A percentile compares a stretch with the other conserved stretches of the same genome.
Evolutionary conservation across 2,888 invertebrate species (phyloP).

Genomic region (Strigamia maritima): DNA sequence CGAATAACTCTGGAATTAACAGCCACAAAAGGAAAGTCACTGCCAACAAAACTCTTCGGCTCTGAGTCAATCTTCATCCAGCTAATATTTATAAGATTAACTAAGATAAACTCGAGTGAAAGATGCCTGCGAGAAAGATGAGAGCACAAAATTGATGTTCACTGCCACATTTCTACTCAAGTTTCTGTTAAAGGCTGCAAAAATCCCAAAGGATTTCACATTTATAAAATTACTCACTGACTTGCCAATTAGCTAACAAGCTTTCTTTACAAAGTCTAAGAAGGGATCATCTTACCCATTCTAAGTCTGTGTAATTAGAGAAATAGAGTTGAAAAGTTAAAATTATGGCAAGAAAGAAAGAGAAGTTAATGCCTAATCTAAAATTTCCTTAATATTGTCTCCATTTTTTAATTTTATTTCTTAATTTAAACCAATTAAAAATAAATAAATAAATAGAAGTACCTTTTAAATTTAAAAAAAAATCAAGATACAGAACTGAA

Average conservation of each 20-base stretch:
- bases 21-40: slow-evolving; percentile 13
- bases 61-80: slow-evolving; percentile 20
- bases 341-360: neutral
- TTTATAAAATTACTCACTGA: slow-evolving; percentile 30
- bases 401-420: too few species aligned
- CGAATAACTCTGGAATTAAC: neutral
- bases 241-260: slow-evolving; percentile 26
- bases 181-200: slow-evolving; percentile 26
- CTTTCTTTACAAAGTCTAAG: slow-evolving; percentile 13
- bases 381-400: too few species aligned
- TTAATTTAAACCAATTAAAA: too few species aligned
- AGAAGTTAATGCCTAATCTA: too few species aligned
- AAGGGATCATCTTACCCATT: neutral
- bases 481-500: too few species aligned
- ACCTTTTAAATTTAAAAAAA: neutral
- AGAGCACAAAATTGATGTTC: slow-evolving; percentile 5
- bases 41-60: neutral
- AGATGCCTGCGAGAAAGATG: slow-evolving; percentile 12
- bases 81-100: slow-evolving; percentile 1
- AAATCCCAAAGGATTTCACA: slow-evolving; percentile 25
- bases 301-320: slow-evolving; percentile 26
- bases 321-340: neutral
- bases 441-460: too few species aligned
- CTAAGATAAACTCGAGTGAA: neutral
- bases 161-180: slow-evolving; percentile 2